Conservation (phyloP, 2,113 vertebrate species). For the Eretmochelys imbricata region DNA sequence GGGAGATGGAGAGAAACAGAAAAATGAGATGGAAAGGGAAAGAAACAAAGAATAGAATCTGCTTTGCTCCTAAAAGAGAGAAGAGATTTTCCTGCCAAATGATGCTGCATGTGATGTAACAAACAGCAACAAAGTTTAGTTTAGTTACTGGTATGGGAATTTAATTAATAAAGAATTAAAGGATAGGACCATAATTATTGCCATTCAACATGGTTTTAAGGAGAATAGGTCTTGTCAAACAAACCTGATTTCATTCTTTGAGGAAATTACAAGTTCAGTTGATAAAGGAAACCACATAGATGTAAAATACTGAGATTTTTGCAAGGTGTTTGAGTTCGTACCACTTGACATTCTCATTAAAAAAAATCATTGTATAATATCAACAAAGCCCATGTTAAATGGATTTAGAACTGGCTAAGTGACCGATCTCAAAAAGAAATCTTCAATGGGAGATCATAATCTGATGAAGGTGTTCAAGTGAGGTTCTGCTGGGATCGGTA, state of each 20-base stretch:
- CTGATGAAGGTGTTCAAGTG: background rate
- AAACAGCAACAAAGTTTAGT: slow-evolving; percentile 24
- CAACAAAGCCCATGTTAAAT: background rate
- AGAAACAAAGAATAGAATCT: slow-evolving; percentile 4
- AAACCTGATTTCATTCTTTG: background rate
- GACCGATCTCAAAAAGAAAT: background rate
- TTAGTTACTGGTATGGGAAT: slow-evolving; percentile 35
- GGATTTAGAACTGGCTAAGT: background rate
- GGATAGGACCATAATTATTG: background rate
- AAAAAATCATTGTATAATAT: background rate
- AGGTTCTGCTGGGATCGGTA: background rate
- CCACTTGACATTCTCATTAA: background rate
- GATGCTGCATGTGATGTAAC: background rate
- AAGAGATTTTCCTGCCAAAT: slow-evolving; percentile 32
- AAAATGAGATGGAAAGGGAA: background rate
- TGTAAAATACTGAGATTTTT: background rate
- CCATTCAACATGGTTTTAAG: background rate
- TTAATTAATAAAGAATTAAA: background rate
- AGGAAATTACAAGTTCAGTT: background rate
- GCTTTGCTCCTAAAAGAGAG: slow-evolving; percentile 40
- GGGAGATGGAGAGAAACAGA: background rate
- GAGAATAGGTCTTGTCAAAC: slow-evolving; percentile 31
- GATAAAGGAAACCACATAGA: background rate
- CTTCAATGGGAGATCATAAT: background rate
- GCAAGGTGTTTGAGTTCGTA: background rate